Evolutionary conservation across 64 coral and sea anemone species (phyloP).

Genomic region (Porites australiensis): DNA sequence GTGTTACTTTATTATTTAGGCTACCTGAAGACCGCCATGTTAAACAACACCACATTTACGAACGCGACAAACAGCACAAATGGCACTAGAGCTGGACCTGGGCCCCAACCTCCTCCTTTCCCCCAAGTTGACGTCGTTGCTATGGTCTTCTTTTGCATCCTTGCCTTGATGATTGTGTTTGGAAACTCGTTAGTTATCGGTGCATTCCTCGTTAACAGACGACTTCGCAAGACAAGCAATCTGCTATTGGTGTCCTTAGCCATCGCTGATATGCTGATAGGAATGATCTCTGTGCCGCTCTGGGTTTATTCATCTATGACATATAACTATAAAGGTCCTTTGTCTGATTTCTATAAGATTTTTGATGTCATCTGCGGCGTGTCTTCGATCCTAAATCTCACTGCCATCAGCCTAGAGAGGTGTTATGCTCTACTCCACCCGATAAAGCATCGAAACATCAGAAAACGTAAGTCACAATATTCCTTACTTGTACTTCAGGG

Average conservation of each 20-base stretch:
- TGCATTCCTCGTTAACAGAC: slow-evolving; percentile 72
- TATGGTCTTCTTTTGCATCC: slow-evolving; percentile 34
- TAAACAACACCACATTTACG: not conserved
- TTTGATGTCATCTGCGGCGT: slow-evolving; percentile 80
- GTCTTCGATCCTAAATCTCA: slow-evolving; percentile 85
- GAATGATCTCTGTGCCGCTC: slow-evolving; percentile 66
- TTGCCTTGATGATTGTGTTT: slow-evolving; percentile 69
- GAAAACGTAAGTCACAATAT: slow-evolving; percentile 55
- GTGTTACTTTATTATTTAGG: too few species aligned
- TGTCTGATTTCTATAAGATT: slow-evolving; percentile 31
- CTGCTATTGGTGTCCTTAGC: slow-evolving; percentile 84
- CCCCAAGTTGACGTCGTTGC: slow-evolving; percentile 11
- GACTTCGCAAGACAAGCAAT: slow-evolving; percentile 81
- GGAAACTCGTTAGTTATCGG: slow-evolving; percentile 79
- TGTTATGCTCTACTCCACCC: slow-evolving; percentile 80
- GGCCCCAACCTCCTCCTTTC: not conserved
- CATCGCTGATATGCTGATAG: slow-evolving; percentile 85
- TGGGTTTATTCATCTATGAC: slow-evolving; percentile 38
- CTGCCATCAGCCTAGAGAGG: slow-evolving; percentile 85
- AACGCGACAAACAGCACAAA: slow-evolving; percentile 7
- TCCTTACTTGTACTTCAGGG: not conserved
- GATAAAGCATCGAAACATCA: slow-evolving; percentile 87
- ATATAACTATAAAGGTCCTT: not conserved
- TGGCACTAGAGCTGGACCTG: not conserved
- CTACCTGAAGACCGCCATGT: not conserved